Base-by-base conservation (phyloP, 2,888 invertebrate species). In the Perizoma affinitatum region DNA sequence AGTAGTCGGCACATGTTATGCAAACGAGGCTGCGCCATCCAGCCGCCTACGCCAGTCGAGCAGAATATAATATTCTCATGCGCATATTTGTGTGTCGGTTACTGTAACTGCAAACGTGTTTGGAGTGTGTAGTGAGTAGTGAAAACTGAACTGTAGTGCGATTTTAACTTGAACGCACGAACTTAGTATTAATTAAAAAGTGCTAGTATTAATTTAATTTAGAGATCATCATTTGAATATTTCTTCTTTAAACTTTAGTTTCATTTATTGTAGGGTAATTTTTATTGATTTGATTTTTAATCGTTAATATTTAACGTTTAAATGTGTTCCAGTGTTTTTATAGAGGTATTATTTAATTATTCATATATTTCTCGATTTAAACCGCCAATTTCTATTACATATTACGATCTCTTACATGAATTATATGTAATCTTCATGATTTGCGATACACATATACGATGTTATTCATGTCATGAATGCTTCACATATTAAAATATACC, bases 401-500 rank as follows among this genome's bases (percentile, higher is more conserved):
- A 45, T 5, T 36, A 42, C 6, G 33, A 41, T 38, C 41, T 58
- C n/a, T 44, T 7, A 44, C 4, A 44, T 44, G 44, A 44, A 44
- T 22, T 44, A 2, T 22, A 44, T 22, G 22, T 5, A 42, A 41
- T 5, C 5, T 42, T 42, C 42, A 10, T 10, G 42, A 42, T 10
- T 9, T 41, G 22, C 22, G 22, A 22, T 22, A 22, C 22, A 22
- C 3, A 41, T 41, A 9, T 41, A 41, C 41, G 8, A 41, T 8
- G 5, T 22, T 22, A 3, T 42, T 42, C 42, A 42, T 42, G n/a
- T 5, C 10, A 42, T 42, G 10, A 38, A 38, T 38, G 1, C 33
- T 53, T 57, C 35, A 40, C 40, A 45, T 42, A 41, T 59, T 35
- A 42, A 46, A 41, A 47, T 49, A 38, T 50, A 61, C 53, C 43